A percentile compares a stretch with the other conserved stretches of the same genome.
Conservation (phyloP, 2,888 invertebrate genomes). For the Sussaba pulchella region DNA sequence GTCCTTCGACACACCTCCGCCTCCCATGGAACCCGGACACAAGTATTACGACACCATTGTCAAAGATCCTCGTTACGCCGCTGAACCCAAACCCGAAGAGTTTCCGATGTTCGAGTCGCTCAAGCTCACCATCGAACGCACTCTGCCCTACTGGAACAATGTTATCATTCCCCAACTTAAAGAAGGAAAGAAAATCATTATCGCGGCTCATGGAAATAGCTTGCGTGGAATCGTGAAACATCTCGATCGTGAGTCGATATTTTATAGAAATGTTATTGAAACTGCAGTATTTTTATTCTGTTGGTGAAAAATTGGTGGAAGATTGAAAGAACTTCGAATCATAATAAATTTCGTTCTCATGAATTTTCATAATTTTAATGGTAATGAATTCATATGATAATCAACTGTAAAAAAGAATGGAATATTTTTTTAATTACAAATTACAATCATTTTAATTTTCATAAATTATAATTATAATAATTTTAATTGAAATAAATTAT, state of each 20-base stretch:
- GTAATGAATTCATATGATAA: slow-evolving; percentile 6
- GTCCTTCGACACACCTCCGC: slow-evolving; percentile 93
- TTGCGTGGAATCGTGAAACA: slow-evolving; percentile 94
- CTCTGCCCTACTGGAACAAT: slow-evolving; percentile 94
- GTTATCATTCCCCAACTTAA: slow-evolving; percentile 93
- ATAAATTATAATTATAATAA: too few species aligned
- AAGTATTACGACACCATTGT: slow-evolving; percentile 91
- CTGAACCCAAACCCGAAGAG: slow-evolving; percentile 89
- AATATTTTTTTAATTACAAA: too few species aligned
- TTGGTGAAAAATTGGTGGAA: too few species aligned
- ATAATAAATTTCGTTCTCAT: too few species aligned
- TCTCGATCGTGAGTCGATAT: slow-evolving; percentile 87
- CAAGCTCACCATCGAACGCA: slow-evolving; percentile 92
- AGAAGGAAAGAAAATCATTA: slow-evolving; percentile 91
- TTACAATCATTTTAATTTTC: too few species aligned
- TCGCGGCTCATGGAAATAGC: slow-evolving; percentile 95
- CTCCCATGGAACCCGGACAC: slow-evolving; percentile 91
- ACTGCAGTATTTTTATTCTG: neutral
- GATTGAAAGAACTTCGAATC: too few species aligned
- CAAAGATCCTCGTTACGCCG: slow-evolving; percentile 90
- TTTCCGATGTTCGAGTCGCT: slow-evolving; percentile 94
- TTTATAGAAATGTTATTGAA: slow-evolving; percentile 13
- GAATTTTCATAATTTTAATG: neutral
- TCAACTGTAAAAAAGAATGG: too few species aligned
- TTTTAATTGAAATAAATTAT: too few species aligned